Base-by-base conservation (phyloP, 2,797 vertebrate species). In the Clarias fuscus region DNA sequence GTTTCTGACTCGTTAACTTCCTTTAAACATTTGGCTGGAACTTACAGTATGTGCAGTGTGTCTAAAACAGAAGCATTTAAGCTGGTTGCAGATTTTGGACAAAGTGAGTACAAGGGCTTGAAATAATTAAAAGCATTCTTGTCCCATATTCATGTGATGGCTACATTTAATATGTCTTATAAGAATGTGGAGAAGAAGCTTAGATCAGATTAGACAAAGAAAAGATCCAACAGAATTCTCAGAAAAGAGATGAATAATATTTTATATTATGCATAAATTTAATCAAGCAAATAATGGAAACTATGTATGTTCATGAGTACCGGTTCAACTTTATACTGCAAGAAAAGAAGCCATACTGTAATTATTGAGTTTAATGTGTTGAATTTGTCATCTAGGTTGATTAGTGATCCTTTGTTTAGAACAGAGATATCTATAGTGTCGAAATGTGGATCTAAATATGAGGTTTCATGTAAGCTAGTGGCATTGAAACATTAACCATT, bases 371-470 rank as follows among this genome's bases (percentile, higher is more conserved):
- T 64, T 24, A 37, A 1, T 17, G 13, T 48, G 64, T 64, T 27
- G 40, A 67, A 65, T 48, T 81, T 65, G 40, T 43, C 24, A n/a
- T 64, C 6, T 17, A 64, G 22, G 7, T n/a, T 10, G 0, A 18
- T 53, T 27, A 67, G 1, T 82, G 6, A 82, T n/a, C 18, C 40
- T 67, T n/a, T 20, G 37, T 82, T 53, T 53, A 30, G 24, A 17
- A 48, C 22, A 81, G 14, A 27, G 15, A 81, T 43, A 27, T 40
- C 6, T 61, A 77, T 18, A 77, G 15, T 11, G 37, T 43, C 13
- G 22, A 64, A 80, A 58, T 40, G 77, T 40, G 15, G 40, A 37
- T 71, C 22, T 71, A 59, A 79, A 80, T 71, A 61, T 79, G 56
- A 59, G 53, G 43, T n/a, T 65, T 56, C 56, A 14, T 82, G 10